A percentile compares a stretch with the other conserved stretches of the same genome.
Conservation (phyloP, 2,797 vertebrate genomes). For the Spinus olivaceus region DNA sequence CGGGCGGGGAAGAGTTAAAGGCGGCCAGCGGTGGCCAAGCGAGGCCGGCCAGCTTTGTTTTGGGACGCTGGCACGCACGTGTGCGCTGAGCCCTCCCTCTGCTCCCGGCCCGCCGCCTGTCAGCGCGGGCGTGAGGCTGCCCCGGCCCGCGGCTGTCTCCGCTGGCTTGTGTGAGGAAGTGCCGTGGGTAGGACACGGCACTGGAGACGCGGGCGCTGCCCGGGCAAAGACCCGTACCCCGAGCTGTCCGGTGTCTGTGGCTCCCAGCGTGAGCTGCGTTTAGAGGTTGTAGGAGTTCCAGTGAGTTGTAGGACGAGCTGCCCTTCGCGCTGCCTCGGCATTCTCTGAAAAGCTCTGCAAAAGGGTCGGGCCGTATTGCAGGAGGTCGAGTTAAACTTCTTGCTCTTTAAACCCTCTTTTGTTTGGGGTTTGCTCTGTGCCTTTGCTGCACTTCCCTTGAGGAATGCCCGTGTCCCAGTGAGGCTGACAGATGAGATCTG, state of each 20-base stretch:
- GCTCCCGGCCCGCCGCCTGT: constrained; percentile 8
- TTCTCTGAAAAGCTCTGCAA: neutral
- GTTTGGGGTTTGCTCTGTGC: neutral
- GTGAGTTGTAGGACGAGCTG: neutral
- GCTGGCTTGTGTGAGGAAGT: neutral
- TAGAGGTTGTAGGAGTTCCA: neutral
- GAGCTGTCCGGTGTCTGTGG: neutral
- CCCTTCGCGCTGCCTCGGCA: neutral
- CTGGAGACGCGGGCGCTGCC: neutral
- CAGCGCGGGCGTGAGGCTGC: neutral
- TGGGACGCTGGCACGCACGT: constrained; percentile 57
- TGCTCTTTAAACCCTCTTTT: neutral
- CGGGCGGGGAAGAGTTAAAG: neutral
- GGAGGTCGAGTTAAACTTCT: neutral
- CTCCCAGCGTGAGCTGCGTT: neutral
- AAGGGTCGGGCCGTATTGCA: neutral
- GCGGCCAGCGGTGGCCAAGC: neutral
- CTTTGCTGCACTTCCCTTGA: neutral
- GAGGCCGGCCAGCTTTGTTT: constrained; percentile 59
- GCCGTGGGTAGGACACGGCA: neutral
- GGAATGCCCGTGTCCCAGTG: neutral
- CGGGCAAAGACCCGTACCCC: neutral
- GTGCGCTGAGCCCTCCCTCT: constrained; percentile 39
- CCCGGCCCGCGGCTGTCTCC: neutral
- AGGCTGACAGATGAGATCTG: neutral